phyloP scores from a whole-genome alignment of 2,888 invertebrate genomes.

The Diplazon laetatorius region DNA sequence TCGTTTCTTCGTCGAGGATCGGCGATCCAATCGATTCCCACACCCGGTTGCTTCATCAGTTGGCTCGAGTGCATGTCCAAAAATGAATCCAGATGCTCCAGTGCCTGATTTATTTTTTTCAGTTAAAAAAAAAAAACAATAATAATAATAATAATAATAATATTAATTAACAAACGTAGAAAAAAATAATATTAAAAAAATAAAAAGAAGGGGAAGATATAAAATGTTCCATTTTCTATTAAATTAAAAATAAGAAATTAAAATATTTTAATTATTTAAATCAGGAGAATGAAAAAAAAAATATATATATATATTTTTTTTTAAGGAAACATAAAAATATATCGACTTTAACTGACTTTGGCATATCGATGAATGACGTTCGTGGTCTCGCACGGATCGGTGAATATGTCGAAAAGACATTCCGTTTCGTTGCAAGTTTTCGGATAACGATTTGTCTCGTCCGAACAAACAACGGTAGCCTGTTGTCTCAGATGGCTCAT shows the following conservation, averaged over 20 bases:
- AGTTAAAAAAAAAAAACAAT: background rate
- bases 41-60: conserved; percentile 69
- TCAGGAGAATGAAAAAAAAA: too few species aligned
- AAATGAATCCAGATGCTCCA: conserved; percentile 71
- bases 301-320: too few species aligned
- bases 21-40: conserved; percentile 82
- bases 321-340: too few species aligned
- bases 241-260: too few species aligned
- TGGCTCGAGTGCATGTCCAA: conserved; percentile 74
- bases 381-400: conserved; percentile 91
- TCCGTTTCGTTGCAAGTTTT: conserved; percentile 82
- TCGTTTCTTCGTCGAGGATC: conserved; percentile 89
- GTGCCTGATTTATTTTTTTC: conserved; percentile 68
- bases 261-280: too few species aligned
- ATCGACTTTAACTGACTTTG: conserved; percentile 67
- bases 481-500: conserved; percentile 75
- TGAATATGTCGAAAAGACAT: conserved; percentile 90
- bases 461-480: conserved; percentile 74
- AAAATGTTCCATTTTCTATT: too few species aligned
- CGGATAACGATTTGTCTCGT: conserved; percentile 65
- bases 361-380: conserved; percentile 84
- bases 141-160: too few species aligned
- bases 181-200: conserved; percentile 8
- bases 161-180: too few species aligned
- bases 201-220: too few species aligned